Conservation (phyloP, 2,113 vertebrate species). For the Illadopsis cleaveri region DNA sequence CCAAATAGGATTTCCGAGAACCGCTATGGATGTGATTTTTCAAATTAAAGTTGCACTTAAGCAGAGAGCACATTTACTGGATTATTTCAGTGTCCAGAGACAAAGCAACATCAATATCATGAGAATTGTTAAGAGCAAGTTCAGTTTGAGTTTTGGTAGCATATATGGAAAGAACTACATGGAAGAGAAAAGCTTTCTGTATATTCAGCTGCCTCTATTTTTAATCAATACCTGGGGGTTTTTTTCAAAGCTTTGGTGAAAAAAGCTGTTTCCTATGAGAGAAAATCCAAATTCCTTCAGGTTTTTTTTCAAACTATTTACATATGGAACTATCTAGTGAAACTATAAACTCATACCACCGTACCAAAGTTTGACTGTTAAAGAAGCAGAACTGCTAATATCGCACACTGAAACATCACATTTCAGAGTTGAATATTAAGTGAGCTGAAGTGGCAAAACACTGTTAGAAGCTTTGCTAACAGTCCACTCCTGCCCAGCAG, state of each 20-base stretch:
- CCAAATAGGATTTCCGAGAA: conserved; percentile 30
- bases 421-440: background rate
- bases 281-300: background rate
- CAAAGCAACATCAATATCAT: background rate
- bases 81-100: conserved; percentile 25
- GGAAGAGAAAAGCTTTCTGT: background rate
- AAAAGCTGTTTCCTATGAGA: background rate
- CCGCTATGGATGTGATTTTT: conserved; percentile 18
- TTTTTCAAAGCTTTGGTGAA: background rate
- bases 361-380: background rate
- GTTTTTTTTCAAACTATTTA: background rate
- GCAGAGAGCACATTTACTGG: background rate
- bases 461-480: background rate
- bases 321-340: background rate
- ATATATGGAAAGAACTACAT: background rate
- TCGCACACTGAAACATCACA: background rate
- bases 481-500: background rate
- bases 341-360: background rate
- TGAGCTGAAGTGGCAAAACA: background rate
- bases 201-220: background rate
- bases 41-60: conserved; percentile 23
- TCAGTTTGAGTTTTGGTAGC: background rate
- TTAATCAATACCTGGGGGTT: background rate
- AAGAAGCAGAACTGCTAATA: background rate
- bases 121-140: background rate